Percentiles rank a stretch among this genome's conserved stretches.
phyloP scores from a whole-genome alignment of 1,140 invertebrate species.

The Galleria mellonella region DNA sequence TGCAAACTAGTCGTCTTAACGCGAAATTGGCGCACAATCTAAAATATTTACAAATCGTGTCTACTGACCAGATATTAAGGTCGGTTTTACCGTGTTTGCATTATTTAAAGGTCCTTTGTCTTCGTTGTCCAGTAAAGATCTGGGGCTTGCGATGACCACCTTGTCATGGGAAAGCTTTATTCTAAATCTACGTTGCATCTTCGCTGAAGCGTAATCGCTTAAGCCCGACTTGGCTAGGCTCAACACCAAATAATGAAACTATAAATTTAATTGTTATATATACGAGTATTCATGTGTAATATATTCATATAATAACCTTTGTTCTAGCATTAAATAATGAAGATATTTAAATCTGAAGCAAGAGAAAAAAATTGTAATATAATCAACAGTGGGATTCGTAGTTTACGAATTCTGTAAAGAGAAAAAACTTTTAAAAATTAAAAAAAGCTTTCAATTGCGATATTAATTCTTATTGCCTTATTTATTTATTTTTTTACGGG shows the following conservation, averaged over 20 bases:
- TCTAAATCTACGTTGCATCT: conserved; percentile 65
- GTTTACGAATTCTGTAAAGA: too few species aligned
- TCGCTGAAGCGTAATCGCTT: conserved; percentile 57
- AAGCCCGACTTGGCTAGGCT: conserved; percentile 43
- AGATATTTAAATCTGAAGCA: too few species aligned
- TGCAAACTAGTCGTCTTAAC: conserved; percentile 67
- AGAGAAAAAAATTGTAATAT: too few species aligned
- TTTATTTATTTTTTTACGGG: too few species aligned
- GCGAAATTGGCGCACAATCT: conserved; percentile 50
- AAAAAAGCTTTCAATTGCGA: too few species aligned
- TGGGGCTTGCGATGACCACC: conserved; percentile 65
- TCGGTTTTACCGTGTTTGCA: conserved; percentile 58
- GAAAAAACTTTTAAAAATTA: too few species aligned
- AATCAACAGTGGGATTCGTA: too few species aligned
- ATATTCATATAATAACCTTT: background rate
- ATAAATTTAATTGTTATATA: conserved; percentile 31
- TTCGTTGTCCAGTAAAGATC: conserved; percentile 57
- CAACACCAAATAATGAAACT: conserved; percentile 54
- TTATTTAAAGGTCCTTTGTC: conserved; percentile 68
- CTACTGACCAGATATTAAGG: conserved; percentile 51
- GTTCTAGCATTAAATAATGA: too few species aligned
- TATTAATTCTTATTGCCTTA: too few species aligned
- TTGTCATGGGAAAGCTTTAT: conserved; percentile 59
- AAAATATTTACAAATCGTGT: conserved; percentile 63
- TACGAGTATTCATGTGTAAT: background rate